Conservation (phyloP, 2,888 invertebrate genomes). For the Alcis repandata region DNA sequence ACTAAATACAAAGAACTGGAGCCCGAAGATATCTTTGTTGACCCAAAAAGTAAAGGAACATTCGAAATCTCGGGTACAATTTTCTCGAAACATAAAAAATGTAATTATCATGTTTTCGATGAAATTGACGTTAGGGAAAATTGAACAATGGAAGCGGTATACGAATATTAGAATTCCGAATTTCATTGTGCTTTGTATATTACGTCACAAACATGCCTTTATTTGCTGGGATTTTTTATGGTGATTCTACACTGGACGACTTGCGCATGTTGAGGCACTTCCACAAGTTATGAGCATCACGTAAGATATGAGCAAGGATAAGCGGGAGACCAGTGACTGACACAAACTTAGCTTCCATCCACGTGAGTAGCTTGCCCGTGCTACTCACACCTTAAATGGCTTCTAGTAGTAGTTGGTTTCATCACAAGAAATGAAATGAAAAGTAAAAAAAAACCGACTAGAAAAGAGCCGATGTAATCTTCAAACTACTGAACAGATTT, state of each 20-base stretch:
- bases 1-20: neutral
- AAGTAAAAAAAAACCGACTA: too few species aligned
- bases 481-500: too few species aligned
- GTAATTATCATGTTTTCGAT: conserved; percentile 25
- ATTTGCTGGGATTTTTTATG: neutral
- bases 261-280: neutral
- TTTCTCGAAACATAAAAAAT: conserved; percentile 19
- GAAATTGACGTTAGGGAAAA: conserved; percentile 17
- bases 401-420: too few species aligned
- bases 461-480: too few species aligned
- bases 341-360: neutral
- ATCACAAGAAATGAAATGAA: too few species aligned
- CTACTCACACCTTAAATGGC: too few species aligned
- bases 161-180: conserved; percentile 18
- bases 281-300: neutral
- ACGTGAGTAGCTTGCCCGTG: neutral
- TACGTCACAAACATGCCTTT: conserved; percentile 10
- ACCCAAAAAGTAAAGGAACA: conserved; percentile 3
- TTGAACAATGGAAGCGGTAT: conserved; percentile 10
- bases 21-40: conserved; percentile 1
- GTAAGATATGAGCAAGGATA: too few species aligned
- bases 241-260: neutral
- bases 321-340: too few species aligned
- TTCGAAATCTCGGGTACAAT: conserved; percentile 7
- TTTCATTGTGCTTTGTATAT: conserved; percentile 15